These are phyloP conservation scores for Noctua comes DNA, from an alignment of 2,888 invertebrate genomes.

Conservation along the genomic window DNA sequence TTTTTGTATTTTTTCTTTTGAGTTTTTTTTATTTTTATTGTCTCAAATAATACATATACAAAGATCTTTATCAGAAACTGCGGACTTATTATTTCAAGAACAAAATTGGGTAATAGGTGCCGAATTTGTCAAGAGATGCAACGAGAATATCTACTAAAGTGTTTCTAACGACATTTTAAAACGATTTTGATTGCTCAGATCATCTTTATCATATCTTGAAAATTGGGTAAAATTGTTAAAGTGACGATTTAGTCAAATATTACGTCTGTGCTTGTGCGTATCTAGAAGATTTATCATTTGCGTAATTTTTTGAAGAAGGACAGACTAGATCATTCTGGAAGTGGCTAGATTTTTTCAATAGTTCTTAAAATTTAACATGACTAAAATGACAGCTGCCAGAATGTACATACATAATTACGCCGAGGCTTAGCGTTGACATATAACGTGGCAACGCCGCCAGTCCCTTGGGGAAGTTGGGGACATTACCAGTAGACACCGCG, in stretches of 20 bases:
- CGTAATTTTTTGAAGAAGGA: background rate
- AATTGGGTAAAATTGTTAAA: slow-evolving; percentile 9
- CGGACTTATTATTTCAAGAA: background rate
- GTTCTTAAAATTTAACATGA: too few species aligned
- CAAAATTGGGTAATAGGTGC: background rate
- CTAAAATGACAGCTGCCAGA: too few species aligned
- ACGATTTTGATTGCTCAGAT: slow-evolving; percentile 52
- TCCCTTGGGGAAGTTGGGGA: too few species aligned
- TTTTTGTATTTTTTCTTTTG: background rate
- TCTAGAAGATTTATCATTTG: background rate
- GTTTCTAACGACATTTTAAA: slow-evolving; percentile 56
- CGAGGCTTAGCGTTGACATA: too few species aligned
- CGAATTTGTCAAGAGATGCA: background rate
- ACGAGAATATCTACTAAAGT: slow-evolving; percentile 9
- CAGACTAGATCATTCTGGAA: background rate
- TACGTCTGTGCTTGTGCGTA: background rate
- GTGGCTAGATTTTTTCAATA: too few species aligned
- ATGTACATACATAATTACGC: too few species aligned
- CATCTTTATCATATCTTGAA: background rate
- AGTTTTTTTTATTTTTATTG: too few species aligned
- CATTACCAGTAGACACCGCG: too few species aligned
- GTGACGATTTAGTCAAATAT: background rate
- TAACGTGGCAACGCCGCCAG: too few species aligned
- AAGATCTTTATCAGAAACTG: too few species aligned
- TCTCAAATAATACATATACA: too few species aligned